Evolutionary conservation across 2,888 invertebrate species (phyloP).

Genomic region (Melanostoma scalare): DNA sequence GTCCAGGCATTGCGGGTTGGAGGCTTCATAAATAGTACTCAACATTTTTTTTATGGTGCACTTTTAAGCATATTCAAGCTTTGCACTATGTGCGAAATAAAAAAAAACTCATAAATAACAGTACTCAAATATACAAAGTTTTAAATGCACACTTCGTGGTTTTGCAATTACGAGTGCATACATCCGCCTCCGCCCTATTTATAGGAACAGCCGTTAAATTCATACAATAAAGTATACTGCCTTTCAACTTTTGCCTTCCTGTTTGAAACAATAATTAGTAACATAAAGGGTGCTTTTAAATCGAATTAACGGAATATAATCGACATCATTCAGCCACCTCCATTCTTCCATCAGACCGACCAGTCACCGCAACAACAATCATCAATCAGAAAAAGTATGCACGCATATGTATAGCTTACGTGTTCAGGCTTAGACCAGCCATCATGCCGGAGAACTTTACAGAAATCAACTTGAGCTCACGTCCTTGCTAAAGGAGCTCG

Average conservation of each 20-base stretch:
- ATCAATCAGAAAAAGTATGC: constrained; percentile 64
- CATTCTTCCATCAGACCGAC: not conserved
- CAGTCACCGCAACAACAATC: constrained; percentile 56
- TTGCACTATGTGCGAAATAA: not conserved
- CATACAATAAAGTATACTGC: not conserved
- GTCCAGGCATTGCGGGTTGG: too few species aligned
- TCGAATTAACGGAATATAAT: constrained; percentile 63
- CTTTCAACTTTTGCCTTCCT: constrained; percentile 8
- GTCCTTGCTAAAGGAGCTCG: constrained; percentile 15
- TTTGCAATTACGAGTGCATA: not conserved
- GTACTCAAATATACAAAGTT: not conserved
- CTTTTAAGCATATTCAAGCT: too few species aligned
- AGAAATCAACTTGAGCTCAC: constrained; percentile 62
- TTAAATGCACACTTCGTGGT: not conserved
- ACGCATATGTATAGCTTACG: constrained; percentile 49
- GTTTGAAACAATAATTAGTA: constrained; percentile 55
- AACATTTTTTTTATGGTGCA: too few species aligned
- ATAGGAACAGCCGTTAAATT: not conserved
- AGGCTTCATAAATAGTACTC: too few species aligned
- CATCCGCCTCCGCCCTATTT: not conserved
- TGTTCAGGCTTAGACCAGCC: constrained; percentile 7
- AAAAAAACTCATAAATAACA: constrained; percentile 1
- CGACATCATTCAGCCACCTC: constrained; percentile 40
- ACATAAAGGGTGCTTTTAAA: constrained; percentile 59
- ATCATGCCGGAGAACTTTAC: constrained; percentile 29